A percentile compares a stretch with the other conserved stretches of the same genome.
phyloP scores from a whole-genome alignment of 2,113 vertebrate genomes.

The Phaethon lepturus region DNA sequence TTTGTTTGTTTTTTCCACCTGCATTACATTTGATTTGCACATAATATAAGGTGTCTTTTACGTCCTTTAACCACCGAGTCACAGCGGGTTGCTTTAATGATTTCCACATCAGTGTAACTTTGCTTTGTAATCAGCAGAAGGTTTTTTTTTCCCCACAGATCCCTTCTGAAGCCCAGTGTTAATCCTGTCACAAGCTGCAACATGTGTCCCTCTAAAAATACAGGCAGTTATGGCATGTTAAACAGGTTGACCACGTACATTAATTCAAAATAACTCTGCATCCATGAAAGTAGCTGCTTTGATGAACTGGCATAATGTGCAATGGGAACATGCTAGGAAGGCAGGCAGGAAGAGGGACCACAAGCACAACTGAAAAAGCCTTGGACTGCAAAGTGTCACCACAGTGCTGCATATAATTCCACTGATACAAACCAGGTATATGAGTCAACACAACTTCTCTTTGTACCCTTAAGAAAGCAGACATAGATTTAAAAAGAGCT shows the following conservation, averaged over 20 bases:
- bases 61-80: not conserved
- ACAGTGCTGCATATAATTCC: not conserved
- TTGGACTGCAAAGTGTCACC: not conserved
- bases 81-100: not conserved
- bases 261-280: not conserved
- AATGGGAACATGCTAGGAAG: not conserved
- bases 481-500: not conserved
- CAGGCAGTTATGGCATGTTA: not conserved
- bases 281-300: not conserved
- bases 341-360: not conserved
- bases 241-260: not conserved
- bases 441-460: not conserved
- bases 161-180: not conserved
- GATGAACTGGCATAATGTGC: not conserved
- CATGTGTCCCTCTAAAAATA: not conserved
- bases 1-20: accelerated
- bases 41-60: not conserved
- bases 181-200: not conserved
- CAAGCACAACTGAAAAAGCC: not conserved
- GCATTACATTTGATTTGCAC: not conserved
- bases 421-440: not conserved
- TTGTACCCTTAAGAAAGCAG: not conserved
- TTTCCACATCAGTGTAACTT: not conserved
- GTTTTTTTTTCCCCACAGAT: not conserved
- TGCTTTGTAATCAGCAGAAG: not conserved